phyloP scores from a whole-genome alignment of 1,140 invertebrate genomes.

The Heliothis virescens region DNA sequence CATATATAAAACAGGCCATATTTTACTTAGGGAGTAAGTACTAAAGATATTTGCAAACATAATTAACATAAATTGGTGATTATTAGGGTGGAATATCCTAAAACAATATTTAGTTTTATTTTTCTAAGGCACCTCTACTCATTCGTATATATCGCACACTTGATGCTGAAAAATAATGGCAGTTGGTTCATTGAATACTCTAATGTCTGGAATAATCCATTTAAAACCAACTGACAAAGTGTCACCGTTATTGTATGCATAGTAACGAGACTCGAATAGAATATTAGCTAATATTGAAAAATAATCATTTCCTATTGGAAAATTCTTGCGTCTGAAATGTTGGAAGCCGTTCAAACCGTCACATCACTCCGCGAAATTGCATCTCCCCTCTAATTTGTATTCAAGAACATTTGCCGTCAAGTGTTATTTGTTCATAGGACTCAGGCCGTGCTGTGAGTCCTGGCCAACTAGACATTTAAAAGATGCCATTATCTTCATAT shows the following conservation, averaged over 20 bases:
- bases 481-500: constrained; percentile 15
- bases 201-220: not conserved
- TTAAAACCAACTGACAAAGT: constrained; percentile 15
- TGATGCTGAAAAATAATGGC: too few relatives aligned
- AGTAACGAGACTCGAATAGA: constrained; percentile 35
- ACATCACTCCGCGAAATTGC: constrained; percentile 73
- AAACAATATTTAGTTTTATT: too few relatives aligned
- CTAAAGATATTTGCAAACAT: too few relatives aligned
- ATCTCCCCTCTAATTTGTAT: constrained; percentile 72
- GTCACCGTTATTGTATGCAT: constrained; percentile 42
- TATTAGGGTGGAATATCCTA: too few relatives aligned
- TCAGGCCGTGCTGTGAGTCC: constrained; percentile 7
- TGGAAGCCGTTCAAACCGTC: constrained; percentile 66
- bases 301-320: constrained; percentile 68
- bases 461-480: constrained; percentile 6
- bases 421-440: constrained; percentile 65
- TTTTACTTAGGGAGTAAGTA: constrained; percentile 50
- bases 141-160: too few relatives aligned
- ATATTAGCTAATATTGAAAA: constrained; percentile 45
- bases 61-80: too few relatives aligned
- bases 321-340: constrained; percentile 61
- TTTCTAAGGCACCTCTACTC: too few relatives aligned
- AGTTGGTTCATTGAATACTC: too few relatives aligned
- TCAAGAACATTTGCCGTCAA: constrained; percentile 60
- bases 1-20: constrained; percentile 49